Evolutionary conservation across 2,797 vertebrate species (phyloP).

Genomic region (Tamandua tetradactyla): DNA sequence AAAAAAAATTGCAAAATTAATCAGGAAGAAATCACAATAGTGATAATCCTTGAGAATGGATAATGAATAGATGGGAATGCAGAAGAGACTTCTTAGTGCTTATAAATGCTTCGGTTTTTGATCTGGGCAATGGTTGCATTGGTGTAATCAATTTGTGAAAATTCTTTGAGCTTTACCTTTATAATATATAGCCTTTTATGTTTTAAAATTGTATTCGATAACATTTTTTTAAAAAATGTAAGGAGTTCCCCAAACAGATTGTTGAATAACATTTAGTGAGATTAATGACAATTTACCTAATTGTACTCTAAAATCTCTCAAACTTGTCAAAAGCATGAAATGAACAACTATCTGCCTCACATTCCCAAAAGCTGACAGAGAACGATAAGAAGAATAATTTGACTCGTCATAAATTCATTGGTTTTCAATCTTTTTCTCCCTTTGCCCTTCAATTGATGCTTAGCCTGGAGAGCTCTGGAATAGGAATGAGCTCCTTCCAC

Average conservation of each 20-base stretch:
- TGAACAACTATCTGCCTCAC: not conserved
- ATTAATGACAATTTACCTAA: not conserved
- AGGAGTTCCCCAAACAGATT: not conserved
- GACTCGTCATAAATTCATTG: not conserved
- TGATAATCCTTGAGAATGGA: not conserved
- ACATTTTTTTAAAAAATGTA: not conserved
- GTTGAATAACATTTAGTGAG: not conserved
- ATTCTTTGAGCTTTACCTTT: not conserved
- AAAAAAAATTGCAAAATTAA: not conserved
- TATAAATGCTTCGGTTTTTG: not conserved
- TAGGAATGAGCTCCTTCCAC: not conserved
- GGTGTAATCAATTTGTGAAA: not conserved
- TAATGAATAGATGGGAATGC: not conserved
- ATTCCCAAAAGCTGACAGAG: no score
- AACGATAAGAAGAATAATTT: constrained; percentile 22
- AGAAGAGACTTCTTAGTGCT: not conserved
- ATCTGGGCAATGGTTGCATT: not conserved
- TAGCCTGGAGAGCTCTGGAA: not conserved
- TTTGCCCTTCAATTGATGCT: not conserved
- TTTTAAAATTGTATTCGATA: constrained; percentile 6
- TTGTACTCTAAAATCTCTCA: constrained; percentile 16
- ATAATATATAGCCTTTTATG: not conserved
- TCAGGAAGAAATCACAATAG: not conserved
- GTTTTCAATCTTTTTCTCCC: not conserved
- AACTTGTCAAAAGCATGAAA: constrained; percentile 6